phyloP scores from a whole-genome alignment of 2,113 vertebrate species.

The Pterocles gutturalis region DNA sequence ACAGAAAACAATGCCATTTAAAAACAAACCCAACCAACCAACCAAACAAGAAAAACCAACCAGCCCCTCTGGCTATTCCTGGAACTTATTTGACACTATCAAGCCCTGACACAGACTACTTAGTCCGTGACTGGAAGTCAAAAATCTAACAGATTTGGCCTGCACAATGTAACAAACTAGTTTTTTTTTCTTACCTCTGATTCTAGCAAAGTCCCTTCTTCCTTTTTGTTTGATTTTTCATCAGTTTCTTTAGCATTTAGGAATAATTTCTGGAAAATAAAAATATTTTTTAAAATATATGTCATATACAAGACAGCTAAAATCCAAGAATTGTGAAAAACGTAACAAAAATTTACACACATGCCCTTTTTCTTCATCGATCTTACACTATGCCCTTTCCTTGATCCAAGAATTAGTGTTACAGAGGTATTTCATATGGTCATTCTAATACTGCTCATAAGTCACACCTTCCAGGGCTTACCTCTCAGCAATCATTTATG shows the following conservation, averaged over 20 bases:
- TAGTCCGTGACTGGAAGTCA: neutral
- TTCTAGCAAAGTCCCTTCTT: constrained; percentile 38
- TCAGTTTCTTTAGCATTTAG: constrained; percentile 22
- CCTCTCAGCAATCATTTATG: neutral
- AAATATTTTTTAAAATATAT: neutral
- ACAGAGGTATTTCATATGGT: neutral
- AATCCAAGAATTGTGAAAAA: neutral
- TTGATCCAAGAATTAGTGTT: neutral
- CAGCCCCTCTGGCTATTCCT: neutral
- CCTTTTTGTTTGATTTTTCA: constrained; percentile 12
- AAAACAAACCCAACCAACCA: neutral
- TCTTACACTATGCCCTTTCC: neutral
- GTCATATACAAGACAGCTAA: neutral
- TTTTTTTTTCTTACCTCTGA: constrained; percentile 71
- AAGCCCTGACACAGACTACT: neutral
- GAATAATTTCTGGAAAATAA: constrained; percentile 63
- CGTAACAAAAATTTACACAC: neutral
- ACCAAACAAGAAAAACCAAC: neutral
- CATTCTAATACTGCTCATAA: neutral
- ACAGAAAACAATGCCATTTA: neutral
- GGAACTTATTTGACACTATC: neutral
- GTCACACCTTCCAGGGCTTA: neutral
- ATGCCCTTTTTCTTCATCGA: neutral
- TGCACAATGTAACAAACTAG: fast-evolving
- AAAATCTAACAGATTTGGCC: neutral